Conservation (phyloP, 2,113 vertebrate genomes). For the Falco punctatus region DNA sequence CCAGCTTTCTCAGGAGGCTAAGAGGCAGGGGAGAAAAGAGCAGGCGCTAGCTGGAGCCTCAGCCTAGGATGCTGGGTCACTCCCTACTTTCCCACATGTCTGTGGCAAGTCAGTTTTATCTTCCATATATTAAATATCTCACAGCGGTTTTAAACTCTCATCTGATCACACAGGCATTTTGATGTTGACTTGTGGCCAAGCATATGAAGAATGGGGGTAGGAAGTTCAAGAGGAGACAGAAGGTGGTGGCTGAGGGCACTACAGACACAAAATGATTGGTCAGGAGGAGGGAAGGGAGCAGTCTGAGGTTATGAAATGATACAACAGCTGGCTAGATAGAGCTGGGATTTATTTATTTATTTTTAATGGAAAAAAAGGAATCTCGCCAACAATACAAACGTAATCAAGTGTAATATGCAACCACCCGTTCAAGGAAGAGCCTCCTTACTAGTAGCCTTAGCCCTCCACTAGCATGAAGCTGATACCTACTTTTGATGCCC, state of each 20-base stretch:
- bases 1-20: background rate
- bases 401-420: background rate
- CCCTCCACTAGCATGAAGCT: background rate
- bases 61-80: background rate
- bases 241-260: background rate
- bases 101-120: background rate
- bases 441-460: background rate
- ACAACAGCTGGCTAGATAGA: background rate
- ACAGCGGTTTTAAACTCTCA: slow-evolving; percentile 1
- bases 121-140: slow-evolving; percentile 14
- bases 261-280: background rate
- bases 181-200: background rate
- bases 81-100: background rate
- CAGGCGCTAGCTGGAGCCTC: background rate
- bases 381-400: background rate
- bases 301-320: slow-evolving; percentile 13
- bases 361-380: background rate
- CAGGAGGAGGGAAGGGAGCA: slow-evolving; percentile 9
- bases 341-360: background rate
- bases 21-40: background rate
- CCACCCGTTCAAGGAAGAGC: background rate
- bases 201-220: background rate
- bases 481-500: background rate
- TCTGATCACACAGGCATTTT: background rate
- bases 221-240: slow-evolving; percentile 35